Conservation (phyloP, 2,797 vertebrate species). For the Cetoscarus ocellatus region DNA sequence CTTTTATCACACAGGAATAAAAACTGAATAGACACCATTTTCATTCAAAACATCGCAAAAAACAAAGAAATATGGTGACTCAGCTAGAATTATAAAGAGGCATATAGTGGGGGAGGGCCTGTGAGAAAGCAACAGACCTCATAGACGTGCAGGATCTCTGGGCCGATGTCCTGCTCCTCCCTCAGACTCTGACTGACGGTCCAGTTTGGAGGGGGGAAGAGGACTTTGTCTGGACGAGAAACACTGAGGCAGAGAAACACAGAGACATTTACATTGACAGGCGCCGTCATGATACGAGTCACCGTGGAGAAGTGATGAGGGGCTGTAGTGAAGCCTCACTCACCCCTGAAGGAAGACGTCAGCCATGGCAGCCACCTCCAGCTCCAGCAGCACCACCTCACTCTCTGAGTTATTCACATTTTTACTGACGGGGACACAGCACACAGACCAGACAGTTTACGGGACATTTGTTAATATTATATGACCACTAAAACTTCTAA, state of each 20-base stretch:
- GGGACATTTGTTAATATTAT: neutral
- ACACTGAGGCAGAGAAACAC: constrained; percentile 77
- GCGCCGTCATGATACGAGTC: neutral
- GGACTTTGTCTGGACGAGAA: constrained; percentile 89
- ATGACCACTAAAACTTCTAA: neutral
- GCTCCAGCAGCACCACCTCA: constrained; percentile 82
- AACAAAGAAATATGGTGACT: no score
- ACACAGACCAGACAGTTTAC: neutral
- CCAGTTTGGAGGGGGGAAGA: constrained; percentile 88
- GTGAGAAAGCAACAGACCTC: constrained; percentile 79
- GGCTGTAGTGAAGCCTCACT: constrained; percentile 41
- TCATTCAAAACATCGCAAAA: no score
- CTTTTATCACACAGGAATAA: no score
- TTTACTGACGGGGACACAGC: constrained; percentile 85
- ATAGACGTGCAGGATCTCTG: constrained; percentile 90
- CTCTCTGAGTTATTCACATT: constrained; percentile 94
- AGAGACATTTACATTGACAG: neutral
- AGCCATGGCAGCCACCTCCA: constrained; percentile 87
- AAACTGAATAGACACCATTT: no score
- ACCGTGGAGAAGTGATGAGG: neutral
- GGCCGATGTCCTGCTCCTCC: constrained; percentile 88
- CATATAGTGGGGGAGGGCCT: neutral
- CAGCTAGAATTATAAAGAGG: no score
- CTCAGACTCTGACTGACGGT: constrained; percentile 71
- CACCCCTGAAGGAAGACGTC: constrained; percentile 90